These are phyloP conservation scores for Mormyrus lacerda DNA, from an alignment of 2,113 vertebrate species.

Conservation along the genomic window DNA sequence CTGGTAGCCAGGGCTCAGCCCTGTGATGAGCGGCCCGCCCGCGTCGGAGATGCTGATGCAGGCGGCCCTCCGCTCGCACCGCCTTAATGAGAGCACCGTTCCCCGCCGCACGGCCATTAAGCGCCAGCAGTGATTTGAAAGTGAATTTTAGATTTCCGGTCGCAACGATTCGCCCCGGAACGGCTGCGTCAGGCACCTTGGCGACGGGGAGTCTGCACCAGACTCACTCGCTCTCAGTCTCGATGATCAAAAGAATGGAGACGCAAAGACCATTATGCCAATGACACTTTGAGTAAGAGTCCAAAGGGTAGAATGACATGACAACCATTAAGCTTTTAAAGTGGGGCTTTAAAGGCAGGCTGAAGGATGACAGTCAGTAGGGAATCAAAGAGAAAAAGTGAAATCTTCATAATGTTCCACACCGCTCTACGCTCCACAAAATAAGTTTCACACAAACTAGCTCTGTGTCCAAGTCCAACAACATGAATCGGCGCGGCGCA, in stretches of 20 bases:
- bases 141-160: slow-evolving; percentile 75
- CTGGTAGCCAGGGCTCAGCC: slow-evolving; percentile 25
- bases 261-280: slow-evolving; percentile 71
- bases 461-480: slow-evolving; percentile 43
- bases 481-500: slow-evolving; percentile 48
- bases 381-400: slow-evolving; percentile 69
- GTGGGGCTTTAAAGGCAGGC: slow-evolving; percentile 72
- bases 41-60: slow-evolving; percentile 61
- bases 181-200: slow-evolving; percentile 43
- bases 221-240: slow-evolving; percentile 55
- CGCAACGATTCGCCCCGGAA: slow-evolving; percentile 55
- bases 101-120: slow-evolving; percentile 59
- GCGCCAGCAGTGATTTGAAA: slow-evolving; percentile 64
- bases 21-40: slow-evolving; percentile 45
- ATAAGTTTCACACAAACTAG: slow-evolving; percentile 59
- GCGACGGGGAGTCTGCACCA: slow-evolving; percentile 44
- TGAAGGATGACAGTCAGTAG: slow-evolving; percentile 72
- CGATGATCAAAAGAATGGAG: slow-evolving; percentile 73
- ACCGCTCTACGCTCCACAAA: slow-evolving; percentile 33
- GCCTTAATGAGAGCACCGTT: slow-evolving; percentile 61
- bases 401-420: slow-evolving; percentile 72
- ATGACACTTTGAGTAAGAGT: slow-evolving; percentile 78
- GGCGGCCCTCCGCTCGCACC: slow-evolving; percentile 34
- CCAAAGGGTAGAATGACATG: slow-evolving; percentile 69
- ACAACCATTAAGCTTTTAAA: slow-evolving; percentile 75